phyloP scores from a whole-genome alignment of 2,113 vertebrate species.

The Hystrix cristata region DNA sequence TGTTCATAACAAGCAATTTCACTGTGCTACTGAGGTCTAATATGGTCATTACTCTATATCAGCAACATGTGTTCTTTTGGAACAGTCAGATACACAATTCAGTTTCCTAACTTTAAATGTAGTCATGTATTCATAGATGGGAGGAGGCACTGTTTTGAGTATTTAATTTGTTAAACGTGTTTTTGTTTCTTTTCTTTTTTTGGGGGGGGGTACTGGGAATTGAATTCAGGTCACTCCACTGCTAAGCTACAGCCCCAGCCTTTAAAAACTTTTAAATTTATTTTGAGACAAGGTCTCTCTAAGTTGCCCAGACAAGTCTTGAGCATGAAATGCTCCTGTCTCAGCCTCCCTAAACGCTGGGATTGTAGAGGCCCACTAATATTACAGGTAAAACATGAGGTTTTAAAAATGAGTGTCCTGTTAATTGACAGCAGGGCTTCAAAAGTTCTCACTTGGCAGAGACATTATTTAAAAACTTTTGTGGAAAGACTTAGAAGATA shows the following conservation, averaged over 20 bases:
- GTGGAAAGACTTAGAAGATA: neutral
- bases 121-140: neutral
- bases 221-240: neutral
- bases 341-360: neutral
- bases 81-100: slow-evolving; percentile 53
- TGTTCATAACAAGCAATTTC: slow-evolving; percentile 77
- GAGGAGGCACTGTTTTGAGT: neutral
- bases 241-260: neutral
- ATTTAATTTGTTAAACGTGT: slow-evolving; percentile 21
- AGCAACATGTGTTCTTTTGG: slow-evolving; percentile 18
- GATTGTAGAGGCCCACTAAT: neutral
- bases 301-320: neutral
- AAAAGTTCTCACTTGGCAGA: slow-evolving; percentile 20
- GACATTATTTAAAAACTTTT: neutral
- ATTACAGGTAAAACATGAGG: neutral
- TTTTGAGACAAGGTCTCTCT: neutral
- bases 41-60: slow-evolving; percentile 33
- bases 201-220: neutral
- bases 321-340: neutral
- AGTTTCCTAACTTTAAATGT: slow-evolving; percentile 43
- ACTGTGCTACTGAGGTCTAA: slow-evolving; percentile 64
- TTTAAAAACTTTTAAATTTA: neutral
- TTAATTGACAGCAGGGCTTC: neutral
- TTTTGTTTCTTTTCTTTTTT: neutral
- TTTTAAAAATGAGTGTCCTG: neutral